Percentiles rank a stretch among this genome's conserved stretches.
Conservation (phyloP, 2,888 invertebrate genomes). For the Tachina grossa region DNA sequence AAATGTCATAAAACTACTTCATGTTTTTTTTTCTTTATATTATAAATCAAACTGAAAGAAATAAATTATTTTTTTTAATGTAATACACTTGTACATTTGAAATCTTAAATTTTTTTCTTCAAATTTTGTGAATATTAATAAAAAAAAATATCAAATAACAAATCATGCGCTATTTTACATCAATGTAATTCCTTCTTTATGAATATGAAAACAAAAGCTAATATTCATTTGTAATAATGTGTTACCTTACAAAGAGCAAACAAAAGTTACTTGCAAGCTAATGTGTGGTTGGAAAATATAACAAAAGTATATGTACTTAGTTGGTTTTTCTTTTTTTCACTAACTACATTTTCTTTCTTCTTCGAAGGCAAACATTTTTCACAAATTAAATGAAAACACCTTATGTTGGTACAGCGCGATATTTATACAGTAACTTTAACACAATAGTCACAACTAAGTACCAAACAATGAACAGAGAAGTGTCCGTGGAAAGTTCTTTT, state of each 20-base stretch:
- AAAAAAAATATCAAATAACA: neutral
- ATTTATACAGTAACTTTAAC: conserved; percentile 63
- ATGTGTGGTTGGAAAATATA: neutral
- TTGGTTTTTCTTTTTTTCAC: conserved; percentile 28
- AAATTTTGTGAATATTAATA: neutral
- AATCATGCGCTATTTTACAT: conserved; percentile 17
- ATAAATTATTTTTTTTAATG: neutral
- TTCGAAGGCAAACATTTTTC: conserved; percentile 78
- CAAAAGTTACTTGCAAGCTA: neutral
- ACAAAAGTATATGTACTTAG: neutral
- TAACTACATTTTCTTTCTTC: conserved; percentile 59
- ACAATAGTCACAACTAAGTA: conserved; percentile 27
- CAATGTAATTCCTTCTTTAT: neutral
- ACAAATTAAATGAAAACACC: conserved; percentile 82
- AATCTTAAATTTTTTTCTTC: neutral
- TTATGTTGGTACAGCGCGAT: conserved; percentile 74
- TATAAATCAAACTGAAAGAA: neutral
- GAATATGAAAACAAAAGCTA: conserved; percentile 9
- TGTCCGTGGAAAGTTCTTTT: neutral
- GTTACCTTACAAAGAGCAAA: neutral
- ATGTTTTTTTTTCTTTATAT: neutral
- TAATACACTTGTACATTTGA: neutral
- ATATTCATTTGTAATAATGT: neutral
- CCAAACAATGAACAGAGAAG: conserved; percentile 8
- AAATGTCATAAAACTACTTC: neutral